Evolutionary conservation across 2,888 invertebrate genomes (phyloP).

Genomic region (Napeogenes sylphis): DNA sequence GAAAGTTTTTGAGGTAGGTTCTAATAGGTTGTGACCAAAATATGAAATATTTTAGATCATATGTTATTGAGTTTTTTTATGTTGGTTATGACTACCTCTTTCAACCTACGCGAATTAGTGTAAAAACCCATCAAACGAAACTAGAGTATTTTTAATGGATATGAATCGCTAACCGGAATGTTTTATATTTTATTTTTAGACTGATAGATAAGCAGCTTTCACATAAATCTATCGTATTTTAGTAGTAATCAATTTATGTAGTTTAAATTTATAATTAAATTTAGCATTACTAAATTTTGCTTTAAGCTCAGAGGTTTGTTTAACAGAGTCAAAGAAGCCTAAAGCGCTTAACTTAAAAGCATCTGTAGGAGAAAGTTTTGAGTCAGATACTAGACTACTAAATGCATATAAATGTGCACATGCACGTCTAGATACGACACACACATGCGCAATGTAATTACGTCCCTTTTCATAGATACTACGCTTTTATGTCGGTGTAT

Average conservation of each 20-base stretch:
- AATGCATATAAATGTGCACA: constrained; percentile 5
- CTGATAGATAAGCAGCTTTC: no score
- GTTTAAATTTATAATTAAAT: no score
- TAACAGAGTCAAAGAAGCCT: not conserved
- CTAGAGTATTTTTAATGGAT: no score
- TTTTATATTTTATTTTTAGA: no score
- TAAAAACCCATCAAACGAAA: no score
- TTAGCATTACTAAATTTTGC: no score
- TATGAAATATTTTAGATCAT: not conserved
- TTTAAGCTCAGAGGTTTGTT: not conserved
- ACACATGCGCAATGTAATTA: constrained; percentile 5
- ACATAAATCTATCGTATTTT: no score
- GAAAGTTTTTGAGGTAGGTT: constrained; percentile 14
- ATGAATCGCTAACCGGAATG: no score
- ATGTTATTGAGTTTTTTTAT: no score
- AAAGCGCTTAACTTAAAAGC: constrained; percentile 5
- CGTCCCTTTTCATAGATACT: constrained; percentile 6
- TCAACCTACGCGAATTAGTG: no score
- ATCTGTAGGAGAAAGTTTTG: constrained; percentile 5
- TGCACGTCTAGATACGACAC: constrained; percentile 4
- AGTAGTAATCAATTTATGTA: no score
- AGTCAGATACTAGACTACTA: constrained; percentile 3
- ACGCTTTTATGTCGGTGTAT: not conserved
- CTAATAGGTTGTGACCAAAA: not conserved
- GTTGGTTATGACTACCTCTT: no score